Percentiles rank a stretch among this genome's conserved stretches.
These are phyloP conservation scores for Xenotilapia caudafasciata DNA, from an alignment of 2,113 vertebrate species.

Conservation along the genomic window DNA sequence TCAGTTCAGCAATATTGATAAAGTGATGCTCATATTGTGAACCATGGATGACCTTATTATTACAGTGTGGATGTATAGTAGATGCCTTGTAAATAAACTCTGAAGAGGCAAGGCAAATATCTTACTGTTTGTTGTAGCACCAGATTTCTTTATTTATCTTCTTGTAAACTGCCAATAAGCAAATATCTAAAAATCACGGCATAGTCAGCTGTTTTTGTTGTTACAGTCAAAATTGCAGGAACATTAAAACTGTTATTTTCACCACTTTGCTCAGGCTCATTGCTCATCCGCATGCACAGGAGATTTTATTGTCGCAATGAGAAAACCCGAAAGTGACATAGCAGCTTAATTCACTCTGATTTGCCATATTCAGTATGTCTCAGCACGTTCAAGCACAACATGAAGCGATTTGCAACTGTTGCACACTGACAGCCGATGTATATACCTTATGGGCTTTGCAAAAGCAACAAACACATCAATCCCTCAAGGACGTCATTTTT, in stretches of 20 bases:
- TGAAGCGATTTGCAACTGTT: slow-evolving; percentile 38
- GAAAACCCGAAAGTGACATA: slow-evolving; percentile 11
- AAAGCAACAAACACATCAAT: slow-evolving; percentile 41
- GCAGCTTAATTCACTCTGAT: slow-evolving; percentile 36
- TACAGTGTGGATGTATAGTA: background rate
- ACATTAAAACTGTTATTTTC: slow-evolving; percentile 20
- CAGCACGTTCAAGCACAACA: slow-evolving; percentile 30
- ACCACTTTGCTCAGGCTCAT: slow-evolving; percentile 1
- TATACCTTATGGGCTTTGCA: slow-evolving; percentile 26
- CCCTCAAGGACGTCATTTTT: slow-evolving; percentile 20
- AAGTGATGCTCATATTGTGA: background rate
- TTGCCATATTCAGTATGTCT: slow-evolving; percentile 21
- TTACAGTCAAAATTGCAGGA: background rate
- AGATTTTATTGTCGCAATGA: background rate
- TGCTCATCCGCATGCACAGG: background rate
- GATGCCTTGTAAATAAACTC: background rate
- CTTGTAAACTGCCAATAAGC: background rate
- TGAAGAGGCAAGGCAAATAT: background rate
- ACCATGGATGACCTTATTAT: background rate
- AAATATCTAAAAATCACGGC: background rate
- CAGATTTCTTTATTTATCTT: background rate
- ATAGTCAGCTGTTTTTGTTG: background rate
- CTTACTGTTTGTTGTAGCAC: background rate
- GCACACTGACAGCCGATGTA: slow-evolving; percentile 21
- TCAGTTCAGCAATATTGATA: background rate